A percentile compares a stretch with the other conserved stretches of the same genome.
Evolutionary conservation across 1,140 invertebrate genomes (phyloP).

Genomic region (Macrobrachium nipponense): DNA sequence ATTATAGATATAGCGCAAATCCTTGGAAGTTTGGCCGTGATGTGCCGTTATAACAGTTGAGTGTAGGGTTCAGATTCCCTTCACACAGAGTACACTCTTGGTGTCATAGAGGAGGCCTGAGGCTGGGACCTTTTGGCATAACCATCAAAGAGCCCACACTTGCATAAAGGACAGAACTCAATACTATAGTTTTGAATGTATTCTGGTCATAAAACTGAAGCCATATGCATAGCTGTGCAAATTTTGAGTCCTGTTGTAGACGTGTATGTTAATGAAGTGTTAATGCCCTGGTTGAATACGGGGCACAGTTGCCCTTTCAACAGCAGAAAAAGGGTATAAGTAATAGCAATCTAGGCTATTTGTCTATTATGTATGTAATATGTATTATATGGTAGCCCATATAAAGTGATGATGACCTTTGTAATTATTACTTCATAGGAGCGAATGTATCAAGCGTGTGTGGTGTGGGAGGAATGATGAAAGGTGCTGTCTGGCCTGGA

Average conservation of each 20-base stretch:
- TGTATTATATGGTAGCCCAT: conserved; percentile 50
- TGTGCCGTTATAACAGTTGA: conserved; percentile 33
- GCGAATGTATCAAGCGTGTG: conserved; percentile 17
- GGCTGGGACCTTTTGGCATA: conserved; percentile 32
- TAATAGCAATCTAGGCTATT: conserved; percentile 46
- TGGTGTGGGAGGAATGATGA: conserved; percentile 19
- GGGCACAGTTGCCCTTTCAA: not conserved
- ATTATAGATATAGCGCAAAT: conserved; percentile 32
- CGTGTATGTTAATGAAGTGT: conserved; percentile 19
- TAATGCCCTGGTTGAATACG: not conserved
- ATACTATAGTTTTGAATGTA: conserved; percentile 51
- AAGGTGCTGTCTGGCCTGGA: conserved; percentile 43
- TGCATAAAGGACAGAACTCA: conserved; percentile 36
- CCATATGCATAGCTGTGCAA: conserved; percentile 48
- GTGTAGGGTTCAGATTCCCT: conserved; percentile 15
- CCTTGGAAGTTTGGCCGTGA: conserved; percentile 29
- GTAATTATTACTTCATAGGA: conserved; percentile 34
- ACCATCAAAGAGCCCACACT: conserved; percentile 32
- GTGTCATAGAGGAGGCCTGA: conserved; percentile 34
- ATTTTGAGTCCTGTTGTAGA: conserved; percentile 39
- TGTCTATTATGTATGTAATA: conserved; percentile 56
- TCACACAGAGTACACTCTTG: conserved; percentile 7
- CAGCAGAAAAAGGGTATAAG: conserved; percentile 24
- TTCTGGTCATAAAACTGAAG: conserved; percentile 50
- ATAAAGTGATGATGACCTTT: conserved; percentile 35